A percentile compares a stretch with the other conserved stretches of the same genome.
Evolutionary conservation across 2,113 vertebrate genomes (phyloP).

Genomic region (Cyprinodon tularosa): DNA sequence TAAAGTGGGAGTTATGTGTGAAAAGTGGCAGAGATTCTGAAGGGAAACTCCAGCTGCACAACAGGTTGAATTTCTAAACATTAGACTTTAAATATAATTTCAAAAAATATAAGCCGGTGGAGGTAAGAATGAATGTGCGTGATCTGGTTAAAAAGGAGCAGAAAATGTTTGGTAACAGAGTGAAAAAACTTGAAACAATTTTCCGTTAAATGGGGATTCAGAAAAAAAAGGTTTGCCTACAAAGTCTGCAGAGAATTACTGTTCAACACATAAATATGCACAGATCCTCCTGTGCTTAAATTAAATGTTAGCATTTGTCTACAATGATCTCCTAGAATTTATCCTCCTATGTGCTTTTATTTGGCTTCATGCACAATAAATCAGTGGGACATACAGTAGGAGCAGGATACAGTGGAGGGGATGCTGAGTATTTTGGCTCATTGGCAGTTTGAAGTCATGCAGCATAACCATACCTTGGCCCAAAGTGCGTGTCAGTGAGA

Average conservation of each 20-base stretch:
- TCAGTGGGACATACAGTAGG: slow-evolving; percentile 7
- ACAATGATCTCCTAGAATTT: slow-evolving; percentile 1
- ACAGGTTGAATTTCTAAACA: neutral
- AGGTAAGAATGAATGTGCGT: neutral
- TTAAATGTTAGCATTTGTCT: slow-evolving; percentile 23
- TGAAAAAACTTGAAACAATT: neutral
- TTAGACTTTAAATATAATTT: neutral
- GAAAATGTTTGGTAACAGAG: neutral
- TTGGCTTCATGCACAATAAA: slow-evolving; percentile 44
- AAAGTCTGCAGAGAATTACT: neutral
- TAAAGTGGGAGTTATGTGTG: neutral
- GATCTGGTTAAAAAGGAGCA: neutral
- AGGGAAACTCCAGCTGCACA: neutral
- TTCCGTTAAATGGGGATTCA: neutral
- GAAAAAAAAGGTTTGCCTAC: neutral
- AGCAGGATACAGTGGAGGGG: slow-evolving; percentile 8
- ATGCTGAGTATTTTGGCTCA: slow-evolving; percentile 17
- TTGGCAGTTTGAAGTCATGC: slow-evolving; percentile 44
- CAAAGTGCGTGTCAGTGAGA: slow-evolving; percentile 65
- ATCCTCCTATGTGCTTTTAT: slow-evolving; percentile 22
- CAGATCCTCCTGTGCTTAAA: neutral
- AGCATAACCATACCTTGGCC: slow-evolving; percentile 52
- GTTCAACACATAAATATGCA: slow-evolving; percentile 15
- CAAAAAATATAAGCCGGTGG: slow-evolving; percentile 8
- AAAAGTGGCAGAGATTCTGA: neutral